Evolutionary conservation across 2,113 vertebrate species (phyloP), one percentile per base, ranked within the genome.

Genomic region (Mustelus asterias): DNA sequence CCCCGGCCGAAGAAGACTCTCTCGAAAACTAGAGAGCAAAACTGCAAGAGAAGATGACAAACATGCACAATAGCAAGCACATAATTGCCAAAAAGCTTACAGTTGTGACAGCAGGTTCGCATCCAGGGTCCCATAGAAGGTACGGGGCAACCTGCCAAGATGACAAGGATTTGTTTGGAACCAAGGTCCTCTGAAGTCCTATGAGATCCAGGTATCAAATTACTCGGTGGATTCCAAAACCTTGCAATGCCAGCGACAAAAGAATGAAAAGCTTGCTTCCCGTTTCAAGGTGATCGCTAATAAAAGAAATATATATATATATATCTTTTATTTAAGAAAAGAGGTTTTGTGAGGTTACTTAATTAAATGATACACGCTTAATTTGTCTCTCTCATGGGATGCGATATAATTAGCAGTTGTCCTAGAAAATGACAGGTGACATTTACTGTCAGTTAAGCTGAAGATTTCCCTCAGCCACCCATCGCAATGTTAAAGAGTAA

Each of bases 381-480:
- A 93, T 93, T 93, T 67, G 26, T 67, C 33, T 18, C 29, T 93
- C 89, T 65, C 60, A 8, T 65, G 89, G 89, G 89, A 93, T 33
- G 14, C n/a, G 60, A 22, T 65, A 93, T 93, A 93, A 93, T 93
- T 93, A 93, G 60, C 60, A 93, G 60, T 67, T 67, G 58, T 22
- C 89, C 89, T 93, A 93, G 89, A 93, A 93, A 93, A 65, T 93
- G 89, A 65, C 33, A 18, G n/a, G 33, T 65, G 89, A 93, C 89
- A 93, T 93, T 93, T 37, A 2, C 89, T 93, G 89, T 67, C 60
- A 37, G 89, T 93, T 60, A 93, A 24, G 14, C 20, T 41, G 33
- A 37, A 93, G 89, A 37, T 7, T 65, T 20, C 26, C 14, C n/a
- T 67, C 18, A 93, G 33, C 29, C 60, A 65, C 5, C 16, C 10